These are phyloP conservation scores for Ochropleura plecta DNA, from an alignment of 2,888 invertebrate species.

Conservation along the genomic window DNA sequence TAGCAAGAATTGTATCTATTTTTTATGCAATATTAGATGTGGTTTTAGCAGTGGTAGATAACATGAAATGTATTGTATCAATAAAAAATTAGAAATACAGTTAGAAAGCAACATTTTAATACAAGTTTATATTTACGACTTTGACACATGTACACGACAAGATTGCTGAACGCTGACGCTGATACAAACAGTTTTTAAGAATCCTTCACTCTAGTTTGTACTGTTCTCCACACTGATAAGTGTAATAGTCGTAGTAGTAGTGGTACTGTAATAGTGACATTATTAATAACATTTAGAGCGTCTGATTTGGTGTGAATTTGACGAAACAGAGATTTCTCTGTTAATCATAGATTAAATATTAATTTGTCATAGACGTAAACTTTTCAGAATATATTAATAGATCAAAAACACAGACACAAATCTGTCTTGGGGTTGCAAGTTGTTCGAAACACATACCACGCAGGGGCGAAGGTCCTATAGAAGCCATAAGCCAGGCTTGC, in stretches of 20 bases:
- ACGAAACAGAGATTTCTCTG: background rate
- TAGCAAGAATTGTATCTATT: background rate
- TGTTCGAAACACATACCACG: no score
- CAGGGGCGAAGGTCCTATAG: no score
- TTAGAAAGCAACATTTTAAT: background rate
- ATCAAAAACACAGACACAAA: no score
- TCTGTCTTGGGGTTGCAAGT: no score
- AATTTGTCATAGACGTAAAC: background rate
- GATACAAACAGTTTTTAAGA: background rate
- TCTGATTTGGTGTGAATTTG: background rate
- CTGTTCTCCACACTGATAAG: background rate
- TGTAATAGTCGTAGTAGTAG: background rate
- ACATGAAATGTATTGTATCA: background rate
- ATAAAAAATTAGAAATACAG: background rate
- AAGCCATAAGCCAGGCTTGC: no score
- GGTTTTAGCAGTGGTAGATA: slow-evolving; percentile 16
- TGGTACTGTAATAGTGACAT: background rate
- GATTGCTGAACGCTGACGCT: background rate
- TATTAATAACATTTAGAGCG: background rate
- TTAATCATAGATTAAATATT: background rate
- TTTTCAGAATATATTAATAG: no score
- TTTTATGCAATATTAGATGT: background rate
- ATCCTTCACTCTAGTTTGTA: background rate
- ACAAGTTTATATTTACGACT: background rate
- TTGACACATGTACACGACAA: background rate